Conservation (phyloP, 1,140 invertebrate genomes). For the Helicoverpa armigera region DNA sequence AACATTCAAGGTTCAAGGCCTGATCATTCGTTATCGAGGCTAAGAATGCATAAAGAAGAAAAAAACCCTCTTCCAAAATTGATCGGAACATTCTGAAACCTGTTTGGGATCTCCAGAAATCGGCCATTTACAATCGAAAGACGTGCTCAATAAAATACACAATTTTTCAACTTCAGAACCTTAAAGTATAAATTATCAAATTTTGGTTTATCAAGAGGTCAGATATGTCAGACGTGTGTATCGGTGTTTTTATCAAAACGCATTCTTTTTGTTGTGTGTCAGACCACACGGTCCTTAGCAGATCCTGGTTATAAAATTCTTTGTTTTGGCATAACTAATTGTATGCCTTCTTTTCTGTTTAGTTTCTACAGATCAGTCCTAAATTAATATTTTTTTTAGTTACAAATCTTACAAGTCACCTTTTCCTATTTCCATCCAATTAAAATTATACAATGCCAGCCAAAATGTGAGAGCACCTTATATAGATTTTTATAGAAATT, state of each 20-base stretch:
- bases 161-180: conserved; percentile 39
- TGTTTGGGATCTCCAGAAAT: conserved; percentile 23
- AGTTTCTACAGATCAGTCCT: not conserved
- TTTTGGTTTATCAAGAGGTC: conserved; percentile 1
- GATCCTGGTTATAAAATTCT: no score
- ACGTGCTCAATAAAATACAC: conserved; percentile 37
- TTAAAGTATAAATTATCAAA: conserved; percentile 34
- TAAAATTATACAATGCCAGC: not conserved
- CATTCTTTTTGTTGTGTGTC: conserved; percentile 6
- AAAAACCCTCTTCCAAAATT: conserved; percentile 33
- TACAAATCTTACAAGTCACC: no score
- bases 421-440: not conserved
- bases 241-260: conserved; percentile 27
- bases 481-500: conserved; percentile 24
- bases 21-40: conserved; percentile 21
- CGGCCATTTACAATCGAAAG: conserved; percentile 27
- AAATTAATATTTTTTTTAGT: no score
- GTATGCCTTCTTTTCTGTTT: not conserved
- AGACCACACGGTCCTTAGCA: no score
- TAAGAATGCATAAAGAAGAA: conserved; percentile 35
- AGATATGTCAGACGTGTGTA: conserved; percentile 25
- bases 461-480: not conserved
- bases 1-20: conserved; percentile 38
- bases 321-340: no score
- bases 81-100: conserved; percentile 19